A percentile compares a stretch with the other conserved stretches of the same genome.
Conservation (phyloP, 2,113 vertebrate species). For the Oncorhynchus nerka region DNA sequence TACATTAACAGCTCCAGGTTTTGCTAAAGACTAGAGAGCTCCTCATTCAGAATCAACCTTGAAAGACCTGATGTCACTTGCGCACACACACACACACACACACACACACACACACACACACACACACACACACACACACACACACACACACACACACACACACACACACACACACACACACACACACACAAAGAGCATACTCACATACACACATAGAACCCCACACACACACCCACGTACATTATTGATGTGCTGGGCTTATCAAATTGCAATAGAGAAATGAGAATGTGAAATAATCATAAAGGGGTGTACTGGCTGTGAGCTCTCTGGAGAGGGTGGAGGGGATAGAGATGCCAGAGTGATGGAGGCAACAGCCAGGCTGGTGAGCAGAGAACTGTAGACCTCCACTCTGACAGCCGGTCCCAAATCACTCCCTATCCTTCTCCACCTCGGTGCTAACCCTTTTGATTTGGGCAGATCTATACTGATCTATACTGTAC, state of each 20-base stretch:
- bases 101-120: background rate
- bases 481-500: slow-evolving; percentile 13
- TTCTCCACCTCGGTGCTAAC: background rate
- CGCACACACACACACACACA: background rate
- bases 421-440: background rate
- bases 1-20: too few species aligned
- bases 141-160: slow-evolving; percentile 9
- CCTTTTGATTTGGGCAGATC: slow-evolving; percentile 41
- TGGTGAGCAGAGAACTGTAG: background rate
- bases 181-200: background rate
- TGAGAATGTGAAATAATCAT: slow-evolving; percentile 53
- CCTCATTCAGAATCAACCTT: too few species aligned
- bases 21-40: too few species aligned
- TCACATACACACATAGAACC: background rate
- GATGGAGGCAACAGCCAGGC: slow-evolving; percentile 15
- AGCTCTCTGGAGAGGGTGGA: background rate
- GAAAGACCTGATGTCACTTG: too few species aligned
- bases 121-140: slow-evolving; percentile 9
- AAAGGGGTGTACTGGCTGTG: slow-evolving; percentile 1
- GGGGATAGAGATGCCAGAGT: slow-evolving; percentile 11
- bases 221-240: background rate
- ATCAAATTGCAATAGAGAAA: slow-evolving; percentile 36
- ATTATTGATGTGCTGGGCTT: slow-evolving; percentile 48
- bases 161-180: slow-evolving; percentile 1
- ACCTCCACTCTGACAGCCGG: background rate